A percentile compares a stretch with the other conserved stretches of the same genome.
These are phyloP conservation scores for Leptinotarsa tumamoca DNA, from an alignment of 2,888 invertebrate species.

Conservation along the genomic window DNA sequence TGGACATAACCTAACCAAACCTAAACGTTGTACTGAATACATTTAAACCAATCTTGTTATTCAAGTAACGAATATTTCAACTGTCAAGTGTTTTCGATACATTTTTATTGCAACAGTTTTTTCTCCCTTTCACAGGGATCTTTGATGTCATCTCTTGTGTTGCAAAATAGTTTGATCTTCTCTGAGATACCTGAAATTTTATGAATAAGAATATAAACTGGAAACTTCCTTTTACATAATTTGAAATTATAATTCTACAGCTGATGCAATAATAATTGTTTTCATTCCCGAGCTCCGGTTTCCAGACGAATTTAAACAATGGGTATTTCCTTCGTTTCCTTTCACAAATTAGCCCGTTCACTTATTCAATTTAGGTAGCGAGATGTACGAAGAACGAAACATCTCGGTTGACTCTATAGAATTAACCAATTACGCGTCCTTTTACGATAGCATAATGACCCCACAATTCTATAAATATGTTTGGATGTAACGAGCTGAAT, in stretches of 20 bases:
- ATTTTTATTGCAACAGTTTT: too few relatives aligned
- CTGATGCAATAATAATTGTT: constrained; percentile 2
- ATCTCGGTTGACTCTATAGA: constrained; percentile 7
- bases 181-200: too few relatives aligned
- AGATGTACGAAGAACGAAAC: not conserved
- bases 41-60: too few relatives aligned
- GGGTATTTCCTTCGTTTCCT: not conserved
- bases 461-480: constrained; percentile 20
- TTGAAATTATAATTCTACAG: not conserved
- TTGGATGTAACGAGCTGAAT: not conserved
- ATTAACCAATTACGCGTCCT: constrained; percentile 22
- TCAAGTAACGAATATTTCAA: too few relatives aligned
- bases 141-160: too few relatives aligned
- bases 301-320: constrained; percentile 2
- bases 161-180: too few relatives aligned
- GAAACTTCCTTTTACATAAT: too few relatives aligned
- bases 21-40: too few relatives aligned
- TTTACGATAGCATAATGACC: constrained; percentile 1
- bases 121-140: too few relatives aligned
- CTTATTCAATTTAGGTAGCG: constrained; percentile 6
- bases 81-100: too few relatives aligned
- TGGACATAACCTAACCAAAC: too few relatives aligned
- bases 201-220: too few relatives aligned
- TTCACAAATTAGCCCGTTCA: not conserved
- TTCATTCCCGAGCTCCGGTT: not conserved